phyloP scores from a whole-genome alignment of 2,113 vertebrate genomes.

The Pomatorhinus ruficollis region DNA sequence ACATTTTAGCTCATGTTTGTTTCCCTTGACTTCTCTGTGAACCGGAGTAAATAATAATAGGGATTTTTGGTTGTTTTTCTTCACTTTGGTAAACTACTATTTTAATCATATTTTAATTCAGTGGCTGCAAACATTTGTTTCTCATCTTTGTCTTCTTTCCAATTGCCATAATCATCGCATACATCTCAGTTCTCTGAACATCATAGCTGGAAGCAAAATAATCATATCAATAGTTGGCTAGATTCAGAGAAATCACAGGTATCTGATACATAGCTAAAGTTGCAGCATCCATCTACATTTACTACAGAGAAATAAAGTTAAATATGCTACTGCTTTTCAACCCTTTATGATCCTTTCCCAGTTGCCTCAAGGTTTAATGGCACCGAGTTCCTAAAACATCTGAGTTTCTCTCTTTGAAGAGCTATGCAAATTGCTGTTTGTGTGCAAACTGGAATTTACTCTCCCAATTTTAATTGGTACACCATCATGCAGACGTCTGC shows the following conservation, averaged over 20 bases:
- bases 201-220: not conserved
- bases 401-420: conserved; percentile 54
- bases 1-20: not conserved
- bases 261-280: not conserved
- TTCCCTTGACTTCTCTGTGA: not conserved
- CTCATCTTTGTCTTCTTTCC: not conserved
- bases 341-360: not conserved
- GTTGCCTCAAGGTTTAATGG: conserved; percentile 49
- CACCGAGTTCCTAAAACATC: conserved; percentile 42
- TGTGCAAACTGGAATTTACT: conserved; percentile 70
- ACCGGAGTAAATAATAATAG: not conserved
- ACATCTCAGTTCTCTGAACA: not conserved
- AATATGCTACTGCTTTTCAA: not conserved
- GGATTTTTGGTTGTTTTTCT: not conserved
- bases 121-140: not conserved
- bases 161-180: not conserved
- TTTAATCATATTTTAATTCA: not conserved
- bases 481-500: conserved; percentile 39
- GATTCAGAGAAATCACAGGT: not conserved
- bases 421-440: conserved; percentile 64
- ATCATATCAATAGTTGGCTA: not conserved
- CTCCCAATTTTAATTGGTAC: conserved; percentile 75
- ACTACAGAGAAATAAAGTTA: conserved; percentile 5
- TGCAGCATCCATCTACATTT: not conserved
- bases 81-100: not conserved